Percentiles rank a stretch among this genome's conserved stretches.
phyloP scores from a whole-genome alignment of 2,113 vertebrate genomes.

The Scytalopus superciliaris region DNA sequence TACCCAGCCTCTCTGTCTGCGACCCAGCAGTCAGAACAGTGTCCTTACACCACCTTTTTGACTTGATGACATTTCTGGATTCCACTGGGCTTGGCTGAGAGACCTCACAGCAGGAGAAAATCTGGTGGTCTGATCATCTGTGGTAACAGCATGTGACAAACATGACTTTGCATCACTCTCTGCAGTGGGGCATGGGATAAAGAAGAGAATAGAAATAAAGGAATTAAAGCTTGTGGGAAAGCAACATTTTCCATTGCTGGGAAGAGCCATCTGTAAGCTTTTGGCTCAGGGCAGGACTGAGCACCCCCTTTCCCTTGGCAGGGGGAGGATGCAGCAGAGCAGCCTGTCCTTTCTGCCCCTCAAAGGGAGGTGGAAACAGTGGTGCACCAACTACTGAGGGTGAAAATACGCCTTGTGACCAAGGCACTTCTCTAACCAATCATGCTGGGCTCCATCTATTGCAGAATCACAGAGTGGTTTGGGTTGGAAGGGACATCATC shows the following conservation, averaged over 20 bases:
- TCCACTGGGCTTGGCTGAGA: not conserved
- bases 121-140: not conserved
- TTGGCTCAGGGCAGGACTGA: not conserved
- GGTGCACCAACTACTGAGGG: rapidly evolving
- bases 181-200: not conserved
- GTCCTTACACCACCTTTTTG: not conserved
- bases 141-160: not conserved
- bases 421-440: not conserved
- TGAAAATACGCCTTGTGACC: not conserved
- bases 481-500: not conserved
- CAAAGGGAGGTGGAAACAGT: not conserved
- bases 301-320: not conserved
- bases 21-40: not conserved
- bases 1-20: not conserved
- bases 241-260: not conserved
- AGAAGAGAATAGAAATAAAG: not conserved
- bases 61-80: not conserved
- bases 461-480: not conserved
- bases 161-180: not conserved
- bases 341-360: not conserved
- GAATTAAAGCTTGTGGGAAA: not conserved
- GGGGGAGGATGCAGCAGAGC: not conserved
- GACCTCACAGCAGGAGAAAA: not conserved
- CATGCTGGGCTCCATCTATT: not conserved
- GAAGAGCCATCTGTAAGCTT: not conserved